Evolutionary conservation across 1,140 invertebrate genomes (phyloP), one percentile per base, ranked within the genome.

Genomic region (Drosophila bocqueti): DNA sequence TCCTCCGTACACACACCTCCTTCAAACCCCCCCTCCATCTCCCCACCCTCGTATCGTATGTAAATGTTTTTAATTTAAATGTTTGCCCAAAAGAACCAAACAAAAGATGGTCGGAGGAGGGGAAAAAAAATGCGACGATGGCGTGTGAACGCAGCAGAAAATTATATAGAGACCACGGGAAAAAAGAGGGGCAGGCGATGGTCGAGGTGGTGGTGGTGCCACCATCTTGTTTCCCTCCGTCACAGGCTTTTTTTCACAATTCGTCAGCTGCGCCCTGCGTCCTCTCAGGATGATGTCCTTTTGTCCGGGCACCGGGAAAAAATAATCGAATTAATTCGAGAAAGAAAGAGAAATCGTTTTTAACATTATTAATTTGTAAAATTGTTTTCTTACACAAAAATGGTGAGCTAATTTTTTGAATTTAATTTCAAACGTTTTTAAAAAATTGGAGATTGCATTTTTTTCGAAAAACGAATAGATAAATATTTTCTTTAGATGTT

Each of bases 31-130:
- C 26, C 45, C 43, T 6, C 52, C 15, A 18, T 36, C 11, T 36
- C 18, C 29, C 26, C 49, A 42, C 59, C 50, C 24, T 40, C 60
- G 59, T 60, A 24, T 16, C 45, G 74, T 85, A 90, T 90, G 85
- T 82, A 90, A 90, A 90, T 90, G 82, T 79, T 90, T 89, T 89
- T 85, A 90, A 89, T 89, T 89, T 89, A 89, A 90, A 90, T 89
- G 85, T 89, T 89, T 89, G 74, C 85, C 84, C 68, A 81, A 89
- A 90, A 62, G 71, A 77, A 82, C 73, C 63, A 64, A 55, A 84
- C 60, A 79, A 71, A 62, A 49, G 58, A 47, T 55, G 72, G 31
- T 49, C 29, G 54, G 18, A 40, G 34, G 8, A 24, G 15, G 15
- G 47, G 15, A 65, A 61, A 83, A 89, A 89, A 87, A 80, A 89